These are phyloP conservation scores for Microtus montanus DNA, from an alignment of 2,113 vertebrate genomes.

Conservation along the genomic window DNA sequence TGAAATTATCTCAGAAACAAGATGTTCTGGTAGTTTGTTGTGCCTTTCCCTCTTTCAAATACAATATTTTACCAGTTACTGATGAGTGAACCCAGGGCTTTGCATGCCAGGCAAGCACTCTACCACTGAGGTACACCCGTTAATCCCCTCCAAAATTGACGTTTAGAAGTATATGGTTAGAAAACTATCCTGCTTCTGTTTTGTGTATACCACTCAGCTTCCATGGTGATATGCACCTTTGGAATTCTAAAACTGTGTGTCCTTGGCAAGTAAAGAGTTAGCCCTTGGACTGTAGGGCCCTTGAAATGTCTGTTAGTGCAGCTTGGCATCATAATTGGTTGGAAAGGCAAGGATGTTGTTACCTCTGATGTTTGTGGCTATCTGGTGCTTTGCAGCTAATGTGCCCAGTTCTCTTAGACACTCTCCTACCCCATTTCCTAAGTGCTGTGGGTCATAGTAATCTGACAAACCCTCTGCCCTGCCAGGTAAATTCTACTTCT, in stretches of 20 bases:
- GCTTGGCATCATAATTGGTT: background rate
- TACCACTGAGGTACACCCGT: background rate
- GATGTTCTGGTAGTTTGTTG: background rate
- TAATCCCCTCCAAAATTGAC: background rate
- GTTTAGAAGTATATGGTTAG: background rate
- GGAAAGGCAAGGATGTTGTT: background rate
- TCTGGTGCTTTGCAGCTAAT: background rate
- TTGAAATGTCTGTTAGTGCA: background rate
- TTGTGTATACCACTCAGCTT: background rate
- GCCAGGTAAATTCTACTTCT: background rate
- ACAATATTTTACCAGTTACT: too few species aligned
- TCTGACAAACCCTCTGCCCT: background rate
- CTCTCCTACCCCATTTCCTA: background rate
- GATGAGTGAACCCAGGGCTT: background rate
- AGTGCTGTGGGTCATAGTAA: background rate
- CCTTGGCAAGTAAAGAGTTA: background rate
- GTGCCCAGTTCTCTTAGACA: background rate
- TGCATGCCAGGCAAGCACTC: background rate
- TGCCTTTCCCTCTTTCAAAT: background rate
- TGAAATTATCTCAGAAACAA: background rate
- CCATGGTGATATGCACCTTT: too few species aligned
- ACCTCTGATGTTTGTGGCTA: background rate
- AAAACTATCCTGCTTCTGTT: background rate
- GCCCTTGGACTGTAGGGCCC: background rate
- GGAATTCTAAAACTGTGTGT: background rate